These are phyloP conservation scores for Conus canariensis DNA, from an alignment of 2,888 invertebrate genomes.

Conservation along the genomic window DNA sequence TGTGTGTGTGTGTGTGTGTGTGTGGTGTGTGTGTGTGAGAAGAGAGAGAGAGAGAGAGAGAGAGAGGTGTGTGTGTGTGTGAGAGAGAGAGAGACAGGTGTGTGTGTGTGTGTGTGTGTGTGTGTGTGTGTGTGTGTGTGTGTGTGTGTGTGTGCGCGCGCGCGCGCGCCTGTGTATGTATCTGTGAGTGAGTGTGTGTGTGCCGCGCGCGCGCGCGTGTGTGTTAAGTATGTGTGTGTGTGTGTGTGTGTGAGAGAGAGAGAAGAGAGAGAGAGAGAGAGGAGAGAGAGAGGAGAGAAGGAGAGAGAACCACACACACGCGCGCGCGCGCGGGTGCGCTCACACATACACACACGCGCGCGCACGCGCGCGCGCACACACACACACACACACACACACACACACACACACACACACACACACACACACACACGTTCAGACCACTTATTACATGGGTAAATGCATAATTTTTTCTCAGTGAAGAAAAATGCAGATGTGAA, in stretches of 20 bases:
- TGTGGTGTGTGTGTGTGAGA: no score
- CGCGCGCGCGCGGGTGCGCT: no score
- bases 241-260: neutral
- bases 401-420: conserved; percentile 2
- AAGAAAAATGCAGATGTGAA: no score
- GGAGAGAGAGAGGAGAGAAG: neutral
- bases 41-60: no score
- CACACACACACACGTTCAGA: neutral
- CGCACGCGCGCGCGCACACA: no score
- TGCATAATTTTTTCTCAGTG: neutral
- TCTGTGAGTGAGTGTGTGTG: neutral
- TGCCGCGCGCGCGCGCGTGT: neutral
- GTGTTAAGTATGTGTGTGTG: neutral
- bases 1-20: no score
- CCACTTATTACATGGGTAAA: neutral
- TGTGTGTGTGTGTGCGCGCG: no score
- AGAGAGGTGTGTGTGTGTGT: no score
- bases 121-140: no score
- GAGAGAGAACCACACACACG: neutral
- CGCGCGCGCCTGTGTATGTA: neutral
- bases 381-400: neutral
- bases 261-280: neutral
- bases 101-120: no score
- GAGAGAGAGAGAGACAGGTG: no score
- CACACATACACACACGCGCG: no score